phyloP scores from a whole-genome alignment of 1,140 invertebrate species.

The Nylanderia fulva region DNA sequence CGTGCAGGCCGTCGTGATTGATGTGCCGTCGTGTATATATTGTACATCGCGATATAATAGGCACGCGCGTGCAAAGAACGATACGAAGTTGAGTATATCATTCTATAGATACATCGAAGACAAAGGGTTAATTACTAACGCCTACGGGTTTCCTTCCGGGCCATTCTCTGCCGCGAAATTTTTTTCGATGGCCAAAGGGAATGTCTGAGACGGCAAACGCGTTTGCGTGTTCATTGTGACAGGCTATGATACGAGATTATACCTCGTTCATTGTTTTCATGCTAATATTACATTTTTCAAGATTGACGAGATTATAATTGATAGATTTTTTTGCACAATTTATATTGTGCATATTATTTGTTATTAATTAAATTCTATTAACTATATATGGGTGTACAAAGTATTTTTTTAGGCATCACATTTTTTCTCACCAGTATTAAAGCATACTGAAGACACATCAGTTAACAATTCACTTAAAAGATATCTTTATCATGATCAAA shows the following conservation, averaged over 20 bases:
- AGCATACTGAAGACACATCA: too few relatives aligned
- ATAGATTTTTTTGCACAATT: constrained; percentile 9
- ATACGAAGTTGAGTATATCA: not conserved
- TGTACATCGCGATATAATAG: constrained; percentile 23
- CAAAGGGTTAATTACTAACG: constrained; percentile 55
- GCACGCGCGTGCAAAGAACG: constrained; percentile 31
- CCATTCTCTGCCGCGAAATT: not conserved
- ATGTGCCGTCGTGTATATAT: constrained; percentile 19
- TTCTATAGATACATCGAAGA: constrained; percentile 18
- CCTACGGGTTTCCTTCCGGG: constrained; percentile 30
- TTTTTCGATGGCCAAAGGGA: constrained; percentile 15
- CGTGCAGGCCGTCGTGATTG: constrained; percentile 21
- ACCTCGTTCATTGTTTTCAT: constrained; percentile 20
- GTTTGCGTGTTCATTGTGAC: constrained; percentile 9
- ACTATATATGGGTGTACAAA: not conserved
- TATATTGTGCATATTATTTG: not conserved
- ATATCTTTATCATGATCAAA: not conserved
- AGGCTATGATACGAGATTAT: not conserved
- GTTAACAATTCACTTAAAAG: not conserved
- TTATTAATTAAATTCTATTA: not conserved
- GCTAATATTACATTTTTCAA: constrained; percentile 11
- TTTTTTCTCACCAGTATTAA: too few relatives aligned
- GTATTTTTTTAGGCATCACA: not conserved
- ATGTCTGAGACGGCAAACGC: constrained; percentile 26
- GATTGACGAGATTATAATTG: not conserved